Base-by-base conservation (phyloP, 2,113 vertebrate species). In the Furnarius figulus region DNA sequence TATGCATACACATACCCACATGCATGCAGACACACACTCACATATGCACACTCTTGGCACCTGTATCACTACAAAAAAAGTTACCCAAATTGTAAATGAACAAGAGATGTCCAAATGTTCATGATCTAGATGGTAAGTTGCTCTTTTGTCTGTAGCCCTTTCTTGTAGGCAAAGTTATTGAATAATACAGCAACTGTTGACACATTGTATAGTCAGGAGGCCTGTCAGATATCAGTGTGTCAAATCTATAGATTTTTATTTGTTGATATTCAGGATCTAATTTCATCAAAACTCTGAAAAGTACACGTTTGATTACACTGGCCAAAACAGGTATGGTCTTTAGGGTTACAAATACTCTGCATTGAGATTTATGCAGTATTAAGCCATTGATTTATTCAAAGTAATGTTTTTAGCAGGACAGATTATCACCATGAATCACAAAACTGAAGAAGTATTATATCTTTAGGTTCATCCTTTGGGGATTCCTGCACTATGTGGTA, bases 401-500 rank as follows among this genome's bases (percentile, higher is more conserved):
- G 70, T 85, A 62, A 22, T 78, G 6, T 73, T 97, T 96, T 86
- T 81, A 77, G 68, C 17, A 79, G 84, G 27, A 52, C 71, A 90
- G 59, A 92, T 94, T 91, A 92, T 96, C 91, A 68, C 85, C 18
- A n/a, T 91, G 88, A 96, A 80, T 90, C 72, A 93, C 72, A 89
- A 83, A 86, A 93, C 53, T 3, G 2, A 87, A 67, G 53, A 86
- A 77, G 91, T 72, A 70, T 72, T 72, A 3, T 24, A 31, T 95
- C 67, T 93, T 75, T 58, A 56, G 22, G 12, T 61, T 81, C n/a
- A 33, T 67, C 16, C 47, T 77, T 70, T 42, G 83, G 53, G 17
- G 9, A 40, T 86, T 92, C 85, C 49, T 79, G n/a, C 35, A 31
- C 56, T 55, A 8, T 44, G 25, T 92, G 66, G 3, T n/a, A 11